Conservation (phyloP, 2,888 invertebrate species). For the Ornithoptera priamus region DNA sequence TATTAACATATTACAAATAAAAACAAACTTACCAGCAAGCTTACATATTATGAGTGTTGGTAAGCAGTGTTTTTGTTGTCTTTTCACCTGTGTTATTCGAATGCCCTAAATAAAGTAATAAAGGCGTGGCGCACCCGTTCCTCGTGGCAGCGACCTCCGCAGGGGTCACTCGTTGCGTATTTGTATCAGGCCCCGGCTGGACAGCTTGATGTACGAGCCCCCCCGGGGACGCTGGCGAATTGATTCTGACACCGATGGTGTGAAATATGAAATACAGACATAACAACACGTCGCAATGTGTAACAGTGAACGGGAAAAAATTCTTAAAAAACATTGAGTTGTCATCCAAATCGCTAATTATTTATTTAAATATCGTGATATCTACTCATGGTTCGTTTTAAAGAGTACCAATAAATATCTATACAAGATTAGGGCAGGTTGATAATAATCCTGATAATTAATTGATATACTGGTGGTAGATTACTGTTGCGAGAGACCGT, state of each 20-base stretch:
- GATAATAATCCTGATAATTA: too few relatives aligned
- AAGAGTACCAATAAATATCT: too few relatives aligned
- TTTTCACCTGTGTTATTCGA: background rate
- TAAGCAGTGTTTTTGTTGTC: background rate
- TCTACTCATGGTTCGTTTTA: background rate
- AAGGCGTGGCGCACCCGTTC: slow-evolving; percentile 18
- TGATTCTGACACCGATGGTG: slow-evolving; percentile 27
- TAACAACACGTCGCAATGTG: background rate
- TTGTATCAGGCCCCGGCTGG: slow-evolving; percentile 19
- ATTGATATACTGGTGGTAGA: too few relatives aligned
- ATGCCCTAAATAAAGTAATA: background rate
- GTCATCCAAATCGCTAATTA: background rate
- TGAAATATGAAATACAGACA: slow-evolving; percentile 22
- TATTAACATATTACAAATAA: too few relatives aligned
- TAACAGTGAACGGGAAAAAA: background rate
- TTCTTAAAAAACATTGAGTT: background rate
- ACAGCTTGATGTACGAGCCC: slow-evolving; percentile 22
- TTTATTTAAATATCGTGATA: background rate
- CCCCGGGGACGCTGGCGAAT: slow-evolving; percentile 22
- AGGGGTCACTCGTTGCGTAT: slow-evolving; percentile 21
- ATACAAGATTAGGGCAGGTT: too few relatives aligned
- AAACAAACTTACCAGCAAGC: too few relatives aligned
- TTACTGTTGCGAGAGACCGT: too few relatives aligned
- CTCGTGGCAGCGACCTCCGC: slow-evolving; percentile 15
- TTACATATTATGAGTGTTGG: background rate